Evolutionary conservation across 2,113 vertebrate species (phyloP).

Genomic region (Crotalus horridus): DNA sequence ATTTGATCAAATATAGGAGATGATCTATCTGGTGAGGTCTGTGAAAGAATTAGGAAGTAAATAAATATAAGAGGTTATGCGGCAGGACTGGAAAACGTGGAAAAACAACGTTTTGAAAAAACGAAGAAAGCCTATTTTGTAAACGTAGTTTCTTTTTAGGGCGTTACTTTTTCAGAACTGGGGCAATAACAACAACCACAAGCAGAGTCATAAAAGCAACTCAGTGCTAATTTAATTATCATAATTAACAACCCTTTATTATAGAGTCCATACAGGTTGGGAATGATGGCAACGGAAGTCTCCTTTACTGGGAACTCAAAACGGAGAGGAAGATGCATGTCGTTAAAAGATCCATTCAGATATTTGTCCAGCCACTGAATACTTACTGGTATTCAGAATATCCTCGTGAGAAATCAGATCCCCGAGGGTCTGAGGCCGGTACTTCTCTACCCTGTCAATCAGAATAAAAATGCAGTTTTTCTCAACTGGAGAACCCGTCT

Average conservation of each 20-base stretch:
- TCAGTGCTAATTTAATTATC: not conserved
- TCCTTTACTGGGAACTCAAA: no score
- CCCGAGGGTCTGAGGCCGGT: conserved; percentile 85
- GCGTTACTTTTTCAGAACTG: not conserved
- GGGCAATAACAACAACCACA: not conserved
- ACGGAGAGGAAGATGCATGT: no score
- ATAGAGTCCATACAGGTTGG: not conserved
- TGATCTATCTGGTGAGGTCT: not conserved
- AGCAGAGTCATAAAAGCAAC: not conserved
- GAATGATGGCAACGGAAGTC: not conserved
- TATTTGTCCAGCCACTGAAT: not conserved
- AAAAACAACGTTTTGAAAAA: not conserved
- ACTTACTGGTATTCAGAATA: conserved; percentile 88
- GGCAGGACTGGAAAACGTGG: not conserved
- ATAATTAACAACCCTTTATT: not conserved
- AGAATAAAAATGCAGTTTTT: not conserved
- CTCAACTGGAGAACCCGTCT: not conserved
- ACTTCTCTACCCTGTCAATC: conserved; percentile 90
- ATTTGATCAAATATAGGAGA: not conserved
- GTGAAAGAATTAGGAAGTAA: not conserved
- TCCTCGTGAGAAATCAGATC: conserved; percentile 94
- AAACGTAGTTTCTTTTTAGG: no score
- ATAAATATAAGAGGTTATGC: not conserved
- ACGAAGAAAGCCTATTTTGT: not conserved
- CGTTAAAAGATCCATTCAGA: no score